phyloP scores from a whole-genome alignment of 2,888 invertebrate species.

The Mythimna loreyi region DNA sequence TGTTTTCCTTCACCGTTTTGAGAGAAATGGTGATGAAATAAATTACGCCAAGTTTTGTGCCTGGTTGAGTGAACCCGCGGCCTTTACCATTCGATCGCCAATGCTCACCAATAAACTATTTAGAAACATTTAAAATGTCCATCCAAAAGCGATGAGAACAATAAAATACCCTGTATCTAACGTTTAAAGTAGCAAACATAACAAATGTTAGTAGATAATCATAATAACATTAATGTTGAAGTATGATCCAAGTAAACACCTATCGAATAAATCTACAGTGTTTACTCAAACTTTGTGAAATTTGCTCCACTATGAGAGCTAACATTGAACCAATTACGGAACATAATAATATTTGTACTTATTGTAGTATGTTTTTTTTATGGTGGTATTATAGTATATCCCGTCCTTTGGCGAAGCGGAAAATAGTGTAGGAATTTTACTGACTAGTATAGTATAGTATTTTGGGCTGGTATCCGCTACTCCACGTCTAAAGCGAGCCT shows the following conservation, averaged over 20 bases:
- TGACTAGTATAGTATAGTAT: too few relatives aligned
- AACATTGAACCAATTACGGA: background rate
- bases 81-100: too few relatives aligned
- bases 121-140: background rate
- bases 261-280: slow-evolving; percentile 59
- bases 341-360: background rate
- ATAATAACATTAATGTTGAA: slow-evolving; percentile 63
- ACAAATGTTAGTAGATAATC: slow-evolving; percentile 62
- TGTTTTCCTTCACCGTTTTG: too few relatives aligned
- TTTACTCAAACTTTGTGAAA: slow-evolving; percentile 72
- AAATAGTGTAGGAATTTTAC: too few relatives aligned
- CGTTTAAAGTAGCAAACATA: slow-evolving; percentile 52
- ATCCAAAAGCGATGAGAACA: background rate
- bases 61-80: too few relatives aligned
- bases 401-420: too few relatives aligned
- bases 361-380: background rate
- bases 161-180: slow-evolving; percentile 55
- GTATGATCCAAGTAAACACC: slow-evolving; percentile 66
- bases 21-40: too few relatives aligned
- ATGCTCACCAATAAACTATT: too few relatives aligned
- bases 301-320: slow-evolving; percentile 35
- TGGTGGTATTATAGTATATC: too few relatives aligned
- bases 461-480: too few relatives aligned
- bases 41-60: too few relatives aligned
- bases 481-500: too few relatives aligned